Base-by-base conservation (phyloP, 1,140 invertebrate species). In the Coptotermes formosanus region DNA sequence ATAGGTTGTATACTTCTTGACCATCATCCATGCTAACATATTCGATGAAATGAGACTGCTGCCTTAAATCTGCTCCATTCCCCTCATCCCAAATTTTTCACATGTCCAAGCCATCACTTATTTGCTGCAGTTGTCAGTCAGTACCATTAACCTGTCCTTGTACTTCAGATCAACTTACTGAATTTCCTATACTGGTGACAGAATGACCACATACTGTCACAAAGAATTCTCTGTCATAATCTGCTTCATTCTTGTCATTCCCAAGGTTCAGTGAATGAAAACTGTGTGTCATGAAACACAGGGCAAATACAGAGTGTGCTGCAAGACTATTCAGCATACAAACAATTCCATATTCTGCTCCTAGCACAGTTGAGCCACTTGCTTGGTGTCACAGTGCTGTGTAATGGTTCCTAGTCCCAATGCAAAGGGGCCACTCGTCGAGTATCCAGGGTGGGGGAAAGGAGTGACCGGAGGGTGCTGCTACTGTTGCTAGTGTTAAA, bases 391-490 rank as follows among this genome's bases (percentile, higher is more conserved):
- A 55, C 52, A 55, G 14, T 55, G 52, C 52, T 55, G 52, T 16
- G 19, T 21, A 55, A 21, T 55, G 52, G 52, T 21, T 55, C 44
- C 81, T 85, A 87, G 44, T 87, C 86, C 86, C 86, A 87, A 19
- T 75, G 83, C n/a, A 87, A 38, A 25, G 69, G 83, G 21, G 30
- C 25, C 45, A 85, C 69, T 12, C 84, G 84, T 23, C 87, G 85
- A 59, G 43, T 83, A 43, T 87, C 92, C 86, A 94, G 89, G 75
- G 92, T 92, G 52, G 93, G 93, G 32, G 93, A 94, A 85, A 94
- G 91, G 55, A 94, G 91, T 83, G 93, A 94, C 89, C 92, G 92
- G 88, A 94, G 90, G 87, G 92, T 92, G 87, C 92, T 93, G 88
- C 92, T 92, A 32, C 89, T 89, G 30, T 89, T 89, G 86, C 88